Conservation (phyloP, 2,797 vertebrate species). For the Microctenopoma steveboyesi region DNA sequence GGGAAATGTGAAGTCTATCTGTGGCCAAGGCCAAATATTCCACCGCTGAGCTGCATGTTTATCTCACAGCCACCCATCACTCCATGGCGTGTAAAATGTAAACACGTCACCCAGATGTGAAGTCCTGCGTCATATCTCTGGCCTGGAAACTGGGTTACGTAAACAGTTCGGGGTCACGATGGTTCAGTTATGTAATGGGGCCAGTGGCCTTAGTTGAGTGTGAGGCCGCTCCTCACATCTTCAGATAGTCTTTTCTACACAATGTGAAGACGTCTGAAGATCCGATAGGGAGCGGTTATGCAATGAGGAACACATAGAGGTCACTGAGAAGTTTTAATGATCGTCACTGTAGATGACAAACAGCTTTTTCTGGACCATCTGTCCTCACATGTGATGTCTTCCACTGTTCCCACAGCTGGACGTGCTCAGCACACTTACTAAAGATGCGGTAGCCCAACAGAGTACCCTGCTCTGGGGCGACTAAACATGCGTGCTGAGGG, state of each 20-base stretch:
- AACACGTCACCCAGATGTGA: slow-evolving; percentile 21
- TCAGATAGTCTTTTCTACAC: slow-evolving; percentile 16
- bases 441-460: slow-evolving; percentile 17
- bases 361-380: no score
- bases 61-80: slow-evolving; percentile 7
- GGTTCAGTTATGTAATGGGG: slow-evolving; percentile 34
- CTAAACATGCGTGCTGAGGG: neutral
- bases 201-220: slow-evolving; percentile 1
- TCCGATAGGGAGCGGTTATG: slow-evolving; percentile 3
- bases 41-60: neutral
- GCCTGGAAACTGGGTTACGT: slow-evolving; percentile 29
- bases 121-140: neutral
- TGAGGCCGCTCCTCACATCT: slow-evolving; percentile 30
- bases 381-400: slow-evolving; percentile 11
- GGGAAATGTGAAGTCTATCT: neutral
- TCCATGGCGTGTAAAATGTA: slow-evolving; percentile 6
- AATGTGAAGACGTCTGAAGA: slow-evolving; percentile 3
- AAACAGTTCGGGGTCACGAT: slow-evolving; percentile 33
- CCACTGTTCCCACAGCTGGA: slow-evolving; percentile 6
- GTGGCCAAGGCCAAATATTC: neutral
- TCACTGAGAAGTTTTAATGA: neutral
- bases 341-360: neutral
- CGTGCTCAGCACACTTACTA: slow-evolving; percentile 8
- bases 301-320: neutral
- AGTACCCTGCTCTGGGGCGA: slow-evolving; percentile 23